Base-by-base conservation (phyloP, 2,888 invertebrate species). In the Campoplex nolae region DNA sequence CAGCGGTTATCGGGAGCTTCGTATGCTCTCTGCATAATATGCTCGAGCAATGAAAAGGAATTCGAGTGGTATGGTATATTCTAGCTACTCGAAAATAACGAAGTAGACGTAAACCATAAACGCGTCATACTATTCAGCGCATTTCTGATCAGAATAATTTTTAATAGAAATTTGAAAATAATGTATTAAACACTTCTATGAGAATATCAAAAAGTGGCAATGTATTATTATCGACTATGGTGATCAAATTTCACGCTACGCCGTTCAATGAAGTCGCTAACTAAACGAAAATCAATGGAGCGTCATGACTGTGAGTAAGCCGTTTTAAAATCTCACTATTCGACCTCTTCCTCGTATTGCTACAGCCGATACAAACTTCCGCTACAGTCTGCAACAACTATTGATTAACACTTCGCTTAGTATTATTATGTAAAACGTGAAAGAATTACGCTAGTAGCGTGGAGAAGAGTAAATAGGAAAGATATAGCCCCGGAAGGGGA, bases 41-140 rank as follows among this genome's bases (percentile, higher is more conserved):
- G 28, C 84, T 76, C 73, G 76, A 42, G 82, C 86, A 84, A 88
- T 86, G 86, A 88, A 88, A 88, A 88, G 86, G 77, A 88, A 86
- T 86, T 82, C 79, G 82, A 84, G 80, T 54, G 73, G 38, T 77
- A 11, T 76, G 71, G 32, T 58, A 56, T n/a, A 56, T n/a, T 75
- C 42, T 58, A 18, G 62, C 58, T 77, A 67, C 78, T 70, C 71
- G 51, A 76, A 77, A 77, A 83, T 83, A 83, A 87, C 78, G 65
- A 62, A 75, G 81, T 78, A 54, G 51, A 62, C 16, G 58, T 73
- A 38, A 42, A 73, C 75, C 38, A 58, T 71, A 58, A 23, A 65
- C 56, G 45, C 45, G 28, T 58, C 54, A 67, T 54, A 48, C 56
- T 62, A 73, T 83, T 83, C 76, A 48, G 68, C 35, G 68, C 84